These are phyloP conservation scores for Thoracochromis brauschi DNA, from an alignment of 2,113 vertebrate species.

Conservation along the genomic window DNA sequence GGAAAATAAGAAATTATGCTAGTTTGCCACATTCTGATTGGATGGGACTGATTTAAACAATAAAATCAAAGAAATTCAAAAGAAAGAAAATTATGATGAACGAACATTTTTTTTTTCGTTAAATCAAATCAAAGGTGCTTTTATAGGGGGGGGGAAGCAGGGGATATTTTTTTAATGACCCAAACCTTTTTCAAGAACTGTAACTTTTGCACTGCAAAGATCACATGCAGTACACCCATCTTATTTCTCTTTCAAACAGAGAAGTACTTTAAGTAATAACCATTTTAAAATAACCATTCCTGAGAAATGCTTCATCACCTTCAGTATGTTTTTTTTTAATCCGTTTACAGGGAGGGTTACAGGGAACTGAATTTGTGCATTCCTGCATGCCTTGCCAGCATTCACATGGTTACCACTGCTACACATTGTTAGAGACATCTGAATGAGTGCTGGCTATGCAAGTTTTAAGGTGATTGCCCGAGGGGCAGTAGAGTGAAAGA, in stretches of 20 bases:
- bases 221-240: background rate
- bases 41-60: background rate
- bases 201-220: background rate
- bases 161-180: background rate
- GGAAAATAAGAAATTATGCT: accelerated
- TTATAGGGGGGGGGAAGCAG: accelerated
- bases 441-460: slow-evolving; percentile 88
- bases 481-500: slow-evolving; percentile 82
- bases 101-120: background rate
- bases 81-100: background rate
- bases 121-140: background rate
- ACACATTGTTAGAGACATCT: slow-evolving; percentile 89
- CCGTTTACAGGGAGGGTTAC: slow-evolving; percentile 63
- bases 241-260: background rate
- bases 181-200: background rate
- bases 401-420: slow-evolving; percentile 92
- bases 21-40: background rate
- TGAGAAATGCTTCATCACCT: slow-evolving; percentile 12
- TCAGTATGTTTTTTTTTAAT: background rate
- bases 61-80: background rate
- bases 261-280: background rate
- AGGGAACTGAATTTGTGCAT: slow-evolving; percentile 86
- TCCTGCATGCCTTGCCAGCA: slow-evolving; percentile 85
- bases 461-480: slow-evolving; percentile 89
- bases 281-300: background rate